Conservation (phyloP, 1,140 invertebrate species). For the Myzus persicae region DNA sequence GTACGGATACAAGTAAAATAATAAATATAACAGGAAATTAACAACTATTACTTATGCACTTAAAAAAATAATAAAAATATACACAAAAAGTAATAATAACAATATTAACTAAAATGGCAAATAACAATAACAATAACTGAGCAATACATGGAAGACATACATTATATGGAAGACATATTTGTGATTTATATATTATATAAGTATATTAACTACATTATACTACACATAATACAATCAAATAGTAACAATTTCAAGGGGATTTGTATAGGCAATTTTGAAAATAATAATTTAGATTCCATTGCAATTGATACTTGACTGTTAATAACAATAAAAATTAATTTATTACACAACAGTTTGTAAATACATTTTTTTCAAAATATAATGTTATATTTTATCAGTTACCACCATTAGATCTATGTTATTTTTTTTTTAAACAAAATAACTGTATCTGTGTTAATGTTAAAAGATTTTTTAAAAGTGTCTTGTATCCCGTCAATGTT, state of each 20-base stretch:
- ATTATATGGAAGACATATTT: slow-evolving; percentile 2
- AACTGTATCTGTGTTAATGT: background rate
- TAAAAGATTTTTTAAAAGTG: background rate
- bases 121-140: background rate
- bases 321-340: background rate
- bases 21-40: background rate
- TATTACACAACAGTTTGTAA: background rate
- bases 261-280: background rate
- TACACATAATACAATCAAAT: background rate
- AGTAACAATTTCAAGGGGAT: background rate
- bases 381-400: background rate
- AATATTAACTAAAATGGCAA: slow-evolving; percentile 3
- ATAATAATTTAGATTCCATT: background rate
- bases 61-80: background rate
- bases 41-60: background rate
- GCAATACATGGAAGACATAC: background rate
- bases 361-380: background rate
- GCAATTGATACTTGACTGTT: background rate
- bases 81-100: background rate
- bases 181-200: background rate
- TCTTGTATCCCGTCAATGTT: too few relatives aligned
- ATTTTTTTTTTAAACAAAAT: background rate
- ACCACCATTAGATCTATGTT: background rate
- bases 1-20: background rate
- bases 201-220: background rate